Evolutionary conservation across 2,113 vertebrate genomes (phyloP).

Genomic region (Agelaius tricolor): DNA sequence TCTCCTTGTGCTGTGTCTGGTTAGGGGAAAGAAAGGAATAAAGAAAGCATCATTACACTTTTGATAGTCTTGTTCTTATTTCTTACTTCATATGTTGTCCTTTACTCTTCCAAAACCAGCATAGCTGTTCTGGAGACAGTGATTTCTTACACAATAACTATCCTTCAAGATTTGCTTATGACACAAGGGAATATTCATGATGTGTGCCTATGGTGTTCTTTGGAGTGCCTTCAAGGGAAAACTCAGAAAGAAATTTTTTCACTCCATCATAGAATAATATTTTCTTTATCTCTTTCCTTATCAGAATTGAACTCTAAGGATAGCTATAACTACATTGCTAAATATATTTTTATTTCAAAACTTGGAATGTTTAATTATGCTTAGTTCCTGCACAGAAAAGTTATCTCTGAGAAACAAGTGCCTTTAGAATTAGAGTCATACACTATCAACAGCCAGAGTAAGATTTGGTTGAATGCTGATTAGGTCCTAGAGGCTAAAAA

Average conservation of each 20-base stretch:
- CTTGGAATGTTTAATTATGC: neutral
- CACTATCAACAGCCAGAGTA: neutral
- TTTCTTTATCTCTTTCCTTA: neutral
- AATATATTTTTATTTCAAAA: neutral
- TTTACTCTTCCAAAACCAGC: neutral
- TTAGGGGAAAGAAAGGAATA: neutral
- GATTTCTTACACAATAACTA: neutral
- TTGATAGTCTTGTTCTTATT: neutral
- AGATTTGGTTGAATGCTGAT: neutral
- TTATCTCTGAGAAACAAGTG: neutral
- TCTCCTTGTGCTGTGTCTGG: rapidly evolving
- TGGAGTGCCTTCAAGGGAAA: neutral
- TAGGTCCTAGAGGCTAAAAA: neutral
- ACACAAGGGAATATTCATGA: neutral
- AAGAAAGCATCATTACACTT: neutral
- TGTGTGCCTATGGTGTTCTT: neutral
- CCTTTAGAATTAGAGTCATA: neutral
- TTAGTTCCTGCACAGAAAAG: neutral
- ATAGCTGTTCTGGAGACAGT: neutral
- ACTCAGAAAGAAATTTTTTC: neutral
- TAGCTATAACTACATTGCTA: neutral
- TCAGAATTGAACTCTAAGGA: neutral
- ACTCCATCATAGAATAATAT: neutral
- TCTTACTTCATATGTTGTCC: neutral
- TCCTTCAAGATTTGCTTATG: neutral